Percentiles rank a stretch among this genome's conserved stretches.
These are phyloP conservation scores for Pocota personata DNA, from an alignment of 2,888 invertebrate genomes.

Conservation along the genomic window DNA sequence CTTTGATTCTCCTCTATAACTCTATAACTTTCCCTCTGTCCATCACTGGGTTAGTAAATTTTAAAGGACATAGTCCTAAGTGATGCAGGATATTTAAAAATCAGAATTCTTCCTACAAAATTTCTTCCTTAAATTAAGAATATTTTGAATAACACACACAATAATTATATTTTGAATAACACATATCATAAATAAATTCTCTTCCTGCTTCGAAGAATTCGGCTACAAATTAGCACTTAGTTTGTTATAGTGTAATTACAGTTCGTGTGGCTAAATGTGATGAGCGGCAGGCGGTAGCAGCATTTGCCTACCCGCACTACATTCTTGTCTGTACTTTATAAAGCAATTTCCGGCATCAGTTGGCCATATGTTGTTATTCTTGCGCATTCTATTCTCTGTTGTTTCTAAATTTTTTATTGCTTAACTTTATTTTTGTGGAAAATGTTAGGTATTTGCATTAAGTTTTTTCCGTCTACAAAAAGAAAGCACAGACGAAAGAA, in stretches of 20 bases:
- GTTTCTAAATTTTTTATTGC: conserved; percentile 8
- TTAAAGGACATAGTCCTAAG: no score
- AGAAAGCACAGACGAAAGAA: background rate
- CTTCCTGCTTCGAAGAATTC: background rate
- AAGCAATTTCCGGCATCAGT: conserved; percentile 55
- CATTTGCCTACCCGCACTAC: background rate
- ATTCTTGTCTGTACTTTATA: background rate
- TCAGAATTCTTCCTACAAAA: background rate
- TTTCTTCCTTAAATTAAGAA: background rate
- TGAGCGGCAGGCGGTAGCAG: background rate
- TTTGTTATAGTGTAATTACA: background rate
- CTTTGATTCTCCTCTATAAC: no score
- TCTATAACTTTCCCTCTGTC: no score
- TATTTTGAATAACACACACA: background rate
- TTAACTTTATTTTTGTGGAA: conserved; percentile 38
- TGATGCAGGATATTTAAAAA: no score
- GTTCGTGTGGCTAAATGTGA: background rate
- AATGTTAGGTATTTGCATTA: conserved; percentile 24
- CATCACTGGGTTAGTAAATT: no score
- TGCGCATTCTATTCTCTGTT: conserved; percentile 19
- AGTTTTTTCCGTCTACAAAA: background rate
- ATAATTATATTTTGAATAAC: background rate
- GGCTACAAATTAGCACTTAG: background rate
- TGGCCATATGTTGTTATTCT: conserved; percentile 56
- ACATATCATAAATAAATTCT: background rate